A percentile compares a stretch with the other conserved stretches of the same genome.
These are phyloP conservation scores for Pachliopta kotzebuea DNA, from an alignment of 2,888 invertebrate species.

Conservation along the genomic window DNA sequence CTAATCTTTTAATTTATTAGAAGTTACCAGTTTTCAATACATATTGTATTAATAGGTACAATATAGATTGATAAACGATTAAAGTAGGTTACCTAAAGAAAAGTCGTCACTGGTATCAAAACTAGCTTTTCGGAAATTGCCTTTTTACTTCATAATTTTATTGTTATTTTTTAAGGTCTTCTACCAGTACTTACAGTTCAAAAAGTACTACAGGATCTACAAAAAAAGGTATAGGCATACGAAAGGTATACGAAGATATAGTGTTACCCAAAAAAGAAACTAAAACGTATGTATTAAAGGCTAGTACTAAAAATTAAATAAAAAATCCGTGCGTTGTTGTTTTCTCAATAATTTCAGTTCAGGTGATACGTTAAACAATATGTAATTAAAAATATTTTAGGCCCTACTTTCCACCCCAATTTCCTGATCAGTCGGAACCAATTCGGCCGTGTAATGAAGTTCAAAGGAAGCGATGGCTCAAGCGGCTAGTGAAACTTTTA, in stretches of 20 bases:
- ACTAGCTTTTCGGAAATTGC: neutral
- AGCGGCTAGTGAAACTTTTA: conserved; percentile 51
- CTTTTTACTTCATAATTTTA: neutral
- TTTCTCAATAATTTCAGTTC: neutral
- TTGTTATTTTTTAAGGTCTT: conserved; percentile 39
- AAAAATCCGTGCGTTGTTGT: neutral
- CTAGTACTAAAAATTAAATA: neutral
- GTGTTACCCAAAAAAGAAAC: conserved; percentile 45
- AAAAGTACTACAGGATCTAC: conserved; percentile 42
- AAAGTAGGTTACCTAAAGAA: too few species aligned
- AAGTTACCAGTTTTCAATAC: neutral
- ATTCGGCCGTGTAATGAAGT: conserved; percentile 49
- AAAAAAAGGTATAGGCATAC: conserved; percentile 43
- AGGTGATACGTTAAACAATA: neutral
- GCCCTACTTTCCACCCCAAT: conserved; percentile 48
- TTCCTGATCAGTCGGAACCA: conserved; percentile 49
- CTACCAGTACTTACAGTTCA: conserved; percentile 42
- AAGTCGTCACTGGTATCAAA: too few species aligned
- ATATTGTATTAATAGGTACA: neutral
- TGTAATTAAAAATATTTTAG: conserved; percentile 35
- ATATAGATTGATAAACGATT: neutral
- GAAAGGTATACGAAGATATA: conserved; percentile 53
- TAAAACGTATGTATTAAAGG: conserved; percentile 44
- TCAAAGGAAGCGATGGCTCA: conserved; percentile 63
- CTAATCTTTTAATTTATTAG: neutral